Percentiles rank a stretch among this genome's conserved stretches.
These are phyloP conservation scores for Cylindroiulus punctatus DNA, from an alignment of 2,888 invertebrate species.

Conservation along the genomic window DNA sequence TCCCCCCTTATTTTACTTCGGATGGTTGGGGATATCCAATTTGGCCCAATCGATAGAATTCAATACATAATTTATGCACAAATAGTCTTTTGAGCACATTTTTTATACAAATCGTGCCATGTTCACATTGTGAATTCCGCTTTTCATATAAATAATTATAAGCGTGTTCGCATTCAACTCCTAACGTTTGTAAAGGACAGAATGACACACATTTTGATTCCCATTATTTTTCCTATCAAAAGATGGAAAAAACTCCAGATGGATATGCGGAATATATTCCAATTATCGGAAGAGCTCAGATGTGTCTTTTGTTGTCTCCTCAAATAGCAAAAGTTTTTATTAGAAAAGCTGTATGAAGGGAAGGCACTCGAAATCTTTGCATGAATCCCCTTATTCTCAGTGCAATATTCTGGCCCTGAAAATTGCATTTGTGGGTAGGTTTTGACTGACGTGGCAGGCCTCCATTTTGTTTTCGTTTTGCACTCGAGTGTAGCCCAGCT, in stretches of 20 bases:
- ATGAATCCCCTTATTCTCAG: background rate
- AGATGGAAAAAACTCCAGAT: background rate
- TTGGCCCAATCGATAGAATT: slow-evolving; percentile 23
- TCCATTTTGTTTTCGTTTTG: no score
- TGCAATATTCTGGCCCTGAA: background rate
- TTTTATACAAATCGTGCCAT: background rate
- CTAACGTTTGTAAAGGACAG: background rate
- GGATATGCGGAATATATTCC: slow-evolving; percentile 33
- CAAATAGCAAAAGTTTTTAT: slow-evolving; percentile 27
- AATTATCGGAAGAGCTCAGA: slow-evolving; percentile 42
- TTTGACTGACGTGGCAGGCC: no score
- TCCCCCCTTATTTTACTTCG: slow-evolving; percentile 18
- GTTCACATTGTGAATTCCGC: background rate
- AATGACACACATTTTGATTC: slow-evolving; percentile 42
- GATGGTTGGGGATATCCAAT: background rate
- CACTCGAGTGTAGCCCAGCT: no score
- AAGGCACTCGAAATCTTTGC: background rate
- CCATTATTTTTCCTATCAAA: slow-evolving; percentile 5
- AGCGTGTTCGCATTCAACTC: slow-evolving; percentile 23
- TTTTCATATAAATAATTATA: slow-evolving; percentile 38
- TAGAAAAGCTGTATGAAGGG: background rate
- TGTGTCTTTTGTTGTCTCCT: slow-evolving; percentile 30
- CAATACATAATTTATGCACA: slow-evolving; percentile 3
- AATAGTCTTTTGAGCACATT: background rate
- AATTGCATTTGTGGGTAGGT: no score